Base-by-base conservation (phyloP, 1,140 invertebrate species). In the Drosophila bipectinata region DNA sequence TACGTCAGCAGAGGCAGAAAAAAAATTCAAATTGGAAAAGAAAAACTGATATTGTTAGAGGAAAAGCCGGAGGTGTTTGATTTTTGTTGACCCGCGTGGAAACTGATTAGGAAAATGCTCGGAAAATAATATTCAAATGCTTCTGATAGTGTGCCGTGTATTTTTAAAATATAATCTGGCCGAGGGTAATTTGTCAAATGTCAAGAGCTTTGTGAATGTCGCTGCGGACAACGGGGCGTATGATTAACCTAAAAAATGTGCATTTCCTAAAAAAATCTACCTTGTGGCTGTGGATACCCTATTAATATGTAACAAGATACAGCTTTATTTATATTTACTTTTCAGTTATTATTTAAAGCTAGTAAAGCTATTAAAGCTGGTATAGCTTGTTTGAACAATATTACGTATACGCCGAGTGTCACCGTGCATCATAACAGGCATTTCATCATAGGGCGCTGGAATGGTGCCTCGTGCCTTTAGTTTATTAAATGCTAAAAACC, bases 201-300 rank as follows among this genome's bases (percentile, higher is more conserved):
- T 69, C 66, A 69, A 57, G 63, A 39, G n/a, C 62, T 37, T 5
- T 1, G 14, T 47, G 18, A 37, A 60, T 59, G 18, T 59, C 57
- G n/a, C 44, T 8, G 8, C 12, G 47, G 52, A 54, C 53, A 80
- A 61, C 77, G 44, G 72, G 60, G 77, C 77, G 77, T 80, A 80
- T 76, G 51, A 57, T 60, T 64, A 41, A 52, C 45, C 41, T 53
- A 8, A 6, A 18, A 44, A 18, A 18, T 2, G n/a, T 44, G 14
- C 8, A 44, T 18, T 44, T 18, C 6, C 41, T 8, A 10, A 15
- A 18, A 41, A 14, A 44, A 15, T 6, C 26, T 28, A 6, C 26
- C 26, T 28, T 28, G 26, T 0, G 6, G 26, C 26, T 6, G 26
- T 6, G 26, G 41, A 18, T 7, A 45, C 15, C 14, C 9, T 14